Base-by-base conservation (phyloP, 2,888 invertebrate genomes). In the Drosophila nr. perissopoda region DNA sequence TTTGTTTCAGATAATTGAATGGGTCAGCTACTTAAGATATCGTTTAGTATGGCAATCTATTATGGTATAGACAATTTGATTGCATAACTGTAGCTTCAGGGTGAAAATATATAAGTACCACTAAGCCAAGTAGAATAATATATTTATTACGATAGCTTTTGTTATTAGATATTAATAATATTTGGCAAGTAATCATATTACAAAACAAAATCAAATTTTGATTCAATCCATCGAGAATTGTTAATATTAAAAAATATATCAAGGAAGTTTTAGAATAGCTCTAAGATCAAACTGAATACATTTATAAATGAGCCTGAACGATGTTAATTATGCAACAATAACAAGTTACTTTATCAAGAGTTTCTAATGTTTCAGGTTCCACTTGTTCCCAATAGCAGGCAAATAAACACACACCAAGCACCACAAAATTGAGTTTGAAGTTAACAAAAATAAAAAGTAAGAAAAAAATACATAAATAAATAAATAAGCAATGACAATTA, bases 21-120 rank as follows among this genome's bases (percentile, higher is more conserved):
- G 54, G 57, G 21, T 36, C 38, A 53, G 60, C 70, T 70, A 62
- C 31, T 54, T 38, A 46, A 58, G 70, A 48, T 74, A 70, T 42
- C 61, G 42, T 13, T 46, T 54, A 38, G 25, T 38, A 57, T 48
- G 38, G 16, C 29, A 29, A 52, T 33, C 11, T 34, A 40, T 40
- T 49, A 25, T 36, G 34, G 16, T 36, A 40, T 13, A 49, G 65
- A 18, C 34, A 63, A 33, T 38, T n/a, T 8, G 38, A 34, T 68
- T 68, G 54, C 49, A 51, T 56, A 66, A 57, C 49, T 33, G 18
- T 4, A 18, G 33, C 25, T 25, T 8, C 31, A 48, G 36, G 6
- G 18, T 65, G 33, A 25, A 27, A 56, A 38, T 29, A 36, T 53
- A 65, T 38, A 16, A 21, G 13, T 21, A 46, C 36, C 29, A 36